Percentiles rank a stretch among this genome's conserved stretches.
phyloP scores from a whole-genome alignment of 2,888 invertebrate genomes.

The Oscheius myriophilus region DNA sequence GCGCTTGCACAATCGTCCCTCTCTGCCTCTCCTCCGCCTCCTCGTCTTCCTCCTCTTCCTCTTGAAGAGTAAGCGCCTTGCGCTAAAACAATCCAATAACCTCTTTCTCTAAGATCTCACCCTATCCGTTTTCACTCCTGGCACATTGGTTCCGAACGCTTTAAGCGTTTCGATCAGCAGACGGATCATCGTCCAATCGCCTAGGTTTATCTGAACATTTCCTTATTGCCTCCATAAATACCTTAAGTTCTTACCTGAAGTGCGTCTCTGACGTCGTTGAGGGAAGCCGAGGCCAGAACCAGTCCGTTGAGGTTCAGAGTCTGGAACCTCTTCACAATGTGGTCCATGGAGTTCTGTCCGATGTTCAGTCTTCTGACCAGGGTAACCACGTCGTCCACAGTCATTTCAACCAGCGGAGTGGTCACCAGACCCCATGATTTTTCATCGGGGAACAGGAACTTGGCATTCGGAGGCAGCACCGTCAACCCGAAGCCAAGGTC shows the following conservation, averaged over 20 bases:
- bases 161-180: constrained; percentile 67
- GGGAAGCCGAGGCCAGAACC: constrained; percentile 71
- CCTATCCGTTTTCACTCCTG: constrained; percentile 45
- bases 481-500: constrained; percentile 32
- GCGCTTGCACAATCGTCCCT: constrained; percentile 20
- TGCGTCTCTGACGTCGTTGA: constrained; percentile 70
- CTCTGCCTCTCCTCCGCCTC: constrained; percentile 35
- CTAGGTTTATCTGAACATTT: constrained; percentile 56
- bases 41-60: constrained; percentile 49
- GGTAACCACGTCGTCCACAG: constrained; percentile 50
- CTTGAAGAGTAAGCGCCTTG: constrained; percentile 42
- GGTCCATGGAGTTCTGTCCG: constrained; percentile 42
- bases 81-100: constrained; percentile 22
- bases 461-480: constrained; percentile 52
- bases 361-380: constrained; percentile 58
- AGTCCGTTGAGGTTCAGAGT: constrained; percentile 66
- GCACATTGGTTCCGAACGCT: constrained; percentile 50
- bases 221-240: neutral
- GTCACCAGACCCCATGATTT: constrained; percentile 51
- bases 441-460: constrained; percentile 54
- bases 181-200: constrained; percentile 69
- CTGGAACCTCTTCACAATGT: constrained; percentile 41
- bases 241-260: constrained; percentile 22
- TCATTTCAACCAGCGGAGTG: constrained; percentile 58
- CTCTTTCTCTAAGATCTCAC: neutral